phyloP scores from a whole-genome alignment of 2,113 vertebrate species.

The Indicator maculatus region DNA sequence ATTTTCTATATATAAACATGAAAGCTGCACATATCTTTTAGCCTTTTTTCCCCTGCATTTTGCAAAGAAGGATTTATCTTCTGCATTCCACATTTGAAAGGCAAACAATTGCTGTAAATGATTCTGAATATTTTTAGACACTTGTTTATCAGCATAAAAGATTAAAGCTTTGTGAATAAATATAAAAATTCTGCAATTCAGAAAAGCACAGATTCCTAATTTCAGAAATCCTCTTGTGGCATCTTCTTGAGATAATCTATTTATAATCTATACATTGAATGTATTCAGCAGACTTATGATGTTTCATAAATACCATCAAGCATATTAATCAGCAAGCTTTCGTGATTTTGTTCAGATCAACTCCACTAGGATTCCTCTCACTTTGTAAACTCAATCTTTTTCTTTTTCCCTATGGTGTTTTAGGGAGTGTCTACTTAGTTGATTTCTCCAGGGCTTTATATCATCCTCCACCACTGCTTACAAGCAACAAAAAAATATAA shows the following conservation, averaged over 20 bases:
- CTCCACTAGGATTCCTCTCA: neutral
- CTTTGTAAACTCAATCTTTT: neutral
- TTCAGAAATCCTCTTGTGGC: constrained; percentile 23
- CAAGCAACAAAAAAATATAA: neutral
- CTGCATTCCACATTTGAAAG: constrained; percentile 16
- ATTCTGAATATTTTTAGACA: neutral
- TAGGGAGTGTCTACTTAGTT: neutral
- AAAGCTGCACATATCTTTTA: neutral
- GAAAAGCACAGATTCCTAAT: constrained; percentile 11
- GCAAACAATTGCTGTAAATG: constrained; percentile 23
- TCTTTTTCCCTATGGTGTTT: neutral
- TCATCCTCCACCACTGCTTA: neutral
- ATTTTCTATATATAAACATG: neutral
- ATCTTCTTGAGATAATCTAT: constrained; percentile 11
- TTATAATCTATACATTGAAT: constrained; percentile 33
- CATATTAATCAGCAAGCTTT: constrained; percentile 16
- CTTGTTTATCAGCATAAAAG: constrained; percentile 31
- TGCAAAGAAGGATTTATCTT: neutral
- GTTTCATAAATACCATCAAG: neutral
- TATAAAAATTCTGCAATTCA: neutral
- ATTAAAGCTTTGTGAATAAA: constrained; percentile 31
- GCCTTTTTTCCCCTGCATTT: neutral
- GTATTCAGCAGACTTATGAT: neutral
- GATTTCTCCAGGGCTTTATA: constrained; percentile 10
- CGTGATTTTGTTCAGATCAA: neutral